Base-by-base conservation (phyloP, 2,888 invertebrate species). In the Griposia aprilina region DNA sequence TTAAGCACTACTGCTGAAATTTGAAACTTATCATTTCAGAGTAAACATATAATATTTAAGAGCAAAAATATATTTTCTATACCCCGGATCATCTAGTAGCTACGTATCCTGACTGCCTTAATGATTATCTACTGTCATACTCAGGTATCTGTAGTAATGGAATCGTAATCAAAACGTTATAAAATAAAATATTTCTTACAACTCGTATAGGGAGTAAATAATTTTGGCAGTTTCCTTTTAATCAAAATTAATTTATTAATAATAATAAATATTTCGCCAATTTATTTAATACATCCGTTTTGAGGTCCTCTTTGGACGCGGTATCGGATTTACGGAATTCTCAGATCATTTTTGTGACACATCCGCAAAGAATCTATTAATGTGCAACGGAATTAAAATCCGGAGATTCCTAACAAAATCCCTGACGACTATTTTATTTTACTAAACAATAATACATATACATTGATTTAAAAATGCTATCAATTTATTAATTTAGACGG, bases 401-500 rank as follows among this genome's bases (percentile, higher is more conserved):
- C 70, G 30, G 41, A 52, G 11, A 59, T 66, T 30, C 57, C 5
- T 68, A n/a, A 30, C 63, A 55, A 62, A 76, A 76, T 81, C 59
- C 70, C 41, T 62, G 26, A 52, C 17, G 50, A 57, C 6, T 48
- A 23, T 45, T 23, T 30, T 23, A 55, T 71, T 60, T 23, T 17
- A 69, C 13, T 62, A 83, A 66, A 73, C 2, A 52, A 67, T 67
- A 74, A 67, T 84, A 74, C 52, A 81, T 55, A 62, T 26, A 70
- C 17, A 68, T 62, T 78, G 26, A 67, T 63, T 69, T 50, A 65
- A 81, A 81, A 86, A 86, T 77, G 55, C 74, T 74, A 85, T 60
- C 26, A 74, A 67, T 67, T 71, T 10, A 82, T 73, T 17, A 63
- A 75, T 84, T 81, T 81, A 81, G 80, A 87, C 81, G 84, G 80